Evolutionary conservation across 2,797 vertebrate genomes (phyloP).

Genomic region (Poeciliopsis infans): DNA sequence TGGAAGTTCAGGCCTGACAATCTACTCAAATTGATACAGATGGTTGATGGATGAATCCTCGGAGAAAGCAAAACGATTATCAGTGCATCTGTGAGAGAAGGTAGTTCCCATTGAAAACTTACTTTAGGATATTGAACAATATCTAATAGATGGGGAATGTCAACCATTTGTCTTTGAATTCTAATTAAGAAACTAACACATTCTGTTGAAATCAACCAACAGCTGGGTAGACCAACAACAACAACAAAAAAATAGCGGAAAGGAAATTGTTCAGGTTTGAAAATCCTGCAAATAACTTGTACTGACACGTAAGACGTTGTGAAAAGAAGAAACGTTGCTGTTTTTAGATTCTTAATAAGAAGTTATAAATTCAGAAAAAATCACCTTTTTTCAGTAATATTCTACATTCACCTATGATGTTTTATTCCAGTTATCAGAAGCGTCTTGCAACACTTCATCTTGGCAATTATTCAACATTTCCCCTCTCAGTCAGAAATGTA

Average conservation of each 20-base stretch:
- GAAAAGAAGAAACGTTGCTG: not conserved
- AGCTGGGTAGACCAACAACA: not conserved
- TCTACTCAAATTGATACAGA: not conserved
- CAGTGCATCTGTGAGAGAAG: not conserved
- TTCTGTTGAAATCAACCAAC: not conserved
- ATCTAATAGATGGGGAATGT: not conserved
- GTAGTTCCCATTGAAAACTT: not conserved
- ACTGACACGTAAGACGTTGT: not conserved
- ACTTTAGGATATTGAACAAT: not conserved
- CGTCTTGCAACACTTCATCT: not conserved
- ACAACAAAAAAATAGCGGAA: not conserved
- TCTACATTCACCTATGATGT: not conserved
- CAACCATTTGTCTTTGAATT: not conserved
- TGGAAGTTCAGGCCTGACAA: not conserved
- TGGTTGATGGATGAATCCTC: not conserved
- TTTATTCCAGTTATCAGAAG: not conserved
- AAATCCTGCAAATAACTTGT: not conserved
- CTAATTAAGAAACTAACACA: not conserved
- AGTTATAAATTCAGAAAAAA: not conserved
- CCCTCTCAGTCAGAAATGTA: slow-evolving; percentile 37
- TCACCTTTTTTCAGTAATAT: not conserved
- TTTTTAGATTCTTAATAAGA: not conserved
- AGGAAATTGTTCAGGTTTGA: not conserved
- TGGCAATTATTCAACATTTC: not conserved
- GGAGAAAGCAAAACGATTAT: not conserved